Percentiles rank a stretch among this genome's conserved stretches.
Evolutionary conservation across 2,113 vertebrate genomes (phyloP).

Genomic region (Petrocephalus zakoni): DNA sequence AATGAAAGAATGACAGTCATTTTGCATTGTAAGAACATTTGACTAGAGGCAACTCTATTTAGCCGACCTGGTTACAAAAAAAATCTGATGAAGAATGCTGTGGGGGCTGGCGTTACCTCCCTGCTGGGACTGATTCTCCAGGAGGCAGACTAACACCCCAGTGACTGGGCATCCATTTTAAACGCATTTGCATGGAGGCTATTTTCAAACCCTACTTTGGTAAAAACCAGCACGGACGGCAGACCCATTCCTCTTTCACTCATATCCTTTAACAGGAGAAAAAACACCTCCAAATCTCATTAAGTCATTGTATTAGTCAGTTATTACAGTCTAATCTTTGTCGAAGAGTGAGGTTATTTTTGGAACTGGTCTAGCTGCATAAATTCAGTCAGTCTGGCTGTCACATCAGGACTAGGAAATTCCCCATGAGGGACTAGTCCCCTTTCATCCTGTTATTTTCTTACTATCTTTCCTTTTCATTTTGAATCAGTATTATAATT

Average conservation of each 20-base stretch:
- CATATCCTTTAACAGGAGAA: conserved; percentile 28
- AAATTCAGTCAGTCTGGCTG: conserved; percentile 34
- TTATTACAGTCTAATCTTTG: conserved; percentile 43
- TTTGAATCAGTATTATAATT: too few relatives aligned
- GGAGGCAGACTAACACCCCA: neutral
- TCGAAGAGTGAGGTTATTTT: conserved; percentile 35
- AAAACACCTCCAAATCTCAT: conserved; percentile 27
- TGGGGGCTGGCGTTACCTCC: neutral
- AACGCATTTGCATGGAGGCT: conserved; percentile 31
- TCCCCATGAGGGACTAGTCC: conserved; percentile 38
- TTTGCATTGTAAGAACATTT: too few relatives aligned
- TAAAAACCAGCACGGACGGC: conserved; percentile 29
- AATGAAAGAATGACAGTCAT: too few relatives aligned
- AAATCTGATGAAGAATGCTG: neutral
- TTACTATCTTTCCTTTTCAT: neutral
- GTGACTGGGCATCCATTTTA: neutral
- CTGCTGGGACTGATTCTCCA: neutral
- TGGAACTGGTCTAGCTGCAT: conserved; percentile 28
- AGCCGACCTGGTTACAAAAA: neutral
- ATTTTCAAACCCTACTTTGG: conserved; percentile 32
- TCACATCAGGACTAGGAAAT: conserved; percentile 34
- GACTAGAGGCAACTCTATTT: too few relatives aligned
- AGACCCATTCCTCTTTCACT: conserved; percentile 33
- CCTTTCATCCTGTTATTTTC: conserved; percentile 35
- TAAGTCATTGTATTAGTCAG: conserved; percentile 41